These are phyloP conservation scores for Phoebastria nigripes DNA, from an alignment of 2,797 vertebrate species.

Conservation along the genomic window DNA sequence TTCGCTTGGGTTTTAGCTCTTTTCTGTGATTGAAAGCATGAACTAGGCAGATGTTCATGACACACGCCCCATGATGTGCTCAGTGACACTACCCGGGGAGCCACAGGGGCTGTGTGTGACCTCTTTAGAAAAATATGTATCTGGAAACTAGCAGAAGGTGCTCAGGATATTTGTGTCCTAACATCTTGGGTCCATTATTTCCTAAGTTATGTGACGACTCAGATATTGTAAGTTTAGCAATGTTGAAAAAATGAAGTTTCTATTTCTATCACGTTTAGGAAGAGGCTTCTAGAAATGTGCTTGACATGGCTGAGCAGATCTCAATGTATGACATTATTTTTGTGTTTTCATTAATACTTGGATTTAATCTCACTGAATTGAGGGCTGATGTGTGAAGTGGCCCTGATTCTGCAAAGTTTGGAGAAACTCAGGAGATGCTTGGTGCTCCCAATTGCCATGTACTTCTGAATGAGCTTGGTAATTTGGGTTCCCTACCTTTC, in stretches of 20 bases:
- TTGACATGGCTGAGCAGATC: not conserved
- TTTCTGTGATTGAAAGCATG: not conserved
- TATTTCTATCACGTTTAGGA: not conserved
- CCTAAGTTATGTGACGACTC: not conserved
- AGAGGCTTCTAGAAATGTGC: not conserved
- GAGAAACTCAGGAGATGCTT: not conserved
- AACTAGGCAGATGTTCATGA: not conserved
- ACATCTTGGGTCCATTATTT: not conserved
- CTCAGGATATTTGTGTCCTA: not conserved
- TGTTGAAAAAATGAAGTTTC: not conserved
- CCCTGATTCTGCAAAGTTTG: not conserved
- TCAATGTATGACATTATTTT: not conserved
- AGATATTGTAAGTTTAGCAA: not conserved
- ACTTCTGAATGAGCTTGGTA: not conserved
- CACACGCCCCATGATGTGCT: not conserved
- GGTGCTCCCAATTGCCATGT: not conserved
- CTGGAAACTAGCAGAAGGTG: not conserved
- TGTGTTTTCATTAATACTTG: not conserved
- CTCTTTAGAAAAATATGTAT: not conserved
- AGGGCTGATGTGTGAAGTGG: not conserved
- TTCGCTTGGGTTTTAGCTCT: not conserved
- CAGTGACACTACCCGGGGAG: not conserved
- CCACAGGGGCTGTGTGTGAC: not conserved
- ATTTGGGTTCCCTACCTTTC: not conserved
- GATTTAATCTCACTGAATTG: not conserved